Evolutionary conservation across 2,113 vertebrate genomes (phyloP), one percentile per base, ranked within the genome.

Genomic region (Paramisgurnus dabryanus): DNA sequence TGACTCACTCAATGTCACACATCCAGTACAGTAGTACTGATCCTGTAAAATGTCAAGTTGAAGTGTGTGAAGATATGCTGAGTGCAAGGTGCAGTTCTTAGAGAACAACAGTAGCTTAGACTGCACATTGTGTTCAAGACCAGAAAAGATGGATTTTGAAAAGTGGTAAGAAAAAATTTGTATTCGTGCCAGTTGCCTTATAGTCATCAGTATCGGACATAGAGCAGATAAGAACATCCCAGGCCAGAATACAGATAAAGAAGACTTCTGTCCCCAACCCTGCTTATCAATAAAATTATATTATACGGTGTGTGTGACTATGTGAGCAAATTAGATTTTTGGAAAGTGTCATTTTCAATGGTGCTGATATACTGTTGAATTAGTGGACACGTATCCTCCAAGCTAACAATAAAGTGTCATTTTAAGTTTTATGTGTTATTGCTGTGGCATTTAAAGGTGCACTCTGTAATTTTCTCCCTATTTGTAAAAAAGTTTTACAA

Each of bases 261-360:
- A 43, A 45, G 41, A 53, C 72, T 82, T 67, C 78, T 50, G 65
- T 49, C 60, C 15, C n/a, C 64, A n/a, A 39, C 57, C 27, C 15
- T 60, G 43, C 87, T 88, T 84, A 87, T 88, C 87, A 87, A 55
- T 71, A 47, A 76, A 84, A 65, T 86, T 85, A 80, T 85, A 83
- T 76, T 89, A 85, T 85, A 58, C 18, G 1, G 17, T 41, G 41
- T 70, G 27, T 64, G 34, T 79, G 78, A 88, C 45, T 45, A 22
- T 22, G 22, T 22, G 27, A 87, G 76, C 73, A 76, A 88, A 87
- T 86, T 17, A 81, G 79, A 75, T 55, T 83, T 87, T 80, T 60
- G 22, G 81, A 67, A 74, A 83, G 43, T 53, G 45, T 85, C 61
- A 85, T 90, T 90, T 88, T 90, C 86, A 82, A 61, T 71, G 27